Evolutionary conservation across 2,888 invertebrate species (phyloP), one percentile per base, ranked within the genome.

Genomic region (Pyrochroa serraticornis): DNA sequence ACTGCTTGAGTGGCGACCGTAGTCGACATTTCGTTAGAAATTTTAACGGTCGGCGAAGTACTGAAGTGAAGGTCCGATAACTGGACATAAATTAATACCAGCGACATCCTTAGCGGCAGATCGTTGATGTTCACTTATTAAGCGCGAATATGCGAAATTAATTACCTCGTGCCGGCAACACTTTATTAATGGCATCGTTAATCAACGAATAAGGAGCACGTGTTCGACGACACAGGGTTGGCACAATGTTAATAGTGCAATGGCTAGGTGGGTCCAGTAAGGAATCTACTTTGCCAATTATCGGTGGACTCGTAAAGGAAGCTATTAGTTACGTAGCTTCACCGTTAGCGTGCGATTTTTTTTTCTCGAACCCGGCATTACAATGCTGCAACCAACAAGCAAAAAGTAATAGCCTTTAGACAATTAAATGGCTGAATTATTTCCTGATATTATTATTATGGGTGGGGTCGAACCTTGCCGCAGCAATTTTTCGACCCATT

Each of bases 321-420:
- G 59, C 59, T 59, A 59, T 59, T 59, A 59, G 59, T 59, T 59
- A 59, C 35, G 50, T 54, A 33, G 59, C 54, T 54, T 59, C 52
- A 58, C 59, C 59, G 59, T 59, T 59, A 59, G 38, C 50, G 30
- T 50, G 42, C 42, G 51, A 22, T 38, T 35, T 46, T 59, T 59
- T 53, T 52, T 54, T 52, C 37, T 22, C 35, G 39, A 36, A 44
- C 22, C 35, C 7, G 30, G 32, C 34, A 42, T 33, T 50, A 54
- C 54, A 59, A 49, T 54, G 50, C 45, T 30, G 33, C 12, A 43
- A 10, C 33, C 3, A 2, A 44, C 39, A 45, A 32, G 12, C 49
- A 59, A 52, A 52, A 59, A 59, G 22, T 50, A 50, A 44, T 54
- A 54, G 50, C 51, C 52, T 43, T 32, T 51, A 50, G 49, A 54